These are phyloP conservation scores for Melanargia galathea DNA, from an alignment of 2,888 invertebrate species.

Conservation along the genomic window DNA sequence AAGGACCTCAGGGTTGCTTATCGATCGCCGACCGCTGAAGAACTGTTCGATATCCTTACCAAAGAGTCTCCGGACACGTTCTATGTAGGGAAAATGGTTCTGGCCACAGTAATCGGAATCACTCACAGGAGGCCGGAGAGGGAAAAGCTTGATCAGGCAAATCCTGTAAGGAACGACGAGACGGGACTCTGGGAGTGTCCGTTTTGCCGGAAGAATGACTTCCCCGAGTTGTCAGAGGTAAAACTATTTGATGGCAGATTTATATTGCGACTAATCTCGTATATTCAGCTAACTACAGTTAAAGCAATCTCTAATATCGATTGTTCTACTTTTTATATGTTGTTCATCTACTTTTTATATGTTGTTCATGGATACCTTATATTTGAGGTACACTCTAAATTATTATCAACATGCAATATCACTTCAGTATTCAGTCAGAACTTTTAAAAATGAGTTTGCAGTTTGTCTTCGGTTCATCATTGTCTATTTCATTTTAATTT, in stretches of 20 bases:
- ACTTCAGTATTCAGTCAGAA: too few relatives aligned
- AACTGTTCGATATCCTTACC: slow-evolving; percentile 96
- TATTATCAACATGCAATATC: too few relatives aligned
- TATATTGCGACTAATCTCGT: not conserved
- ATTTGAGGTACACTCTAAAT: too few relatives aligned
- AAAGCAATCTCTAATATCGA: too few relatives aligned
- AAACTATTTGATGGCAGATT: slow-evolving; percentile 26
- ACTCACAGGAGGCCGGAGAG: slow-evolving; percentile 94
- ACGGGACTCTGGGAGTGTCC: slow-evolving; percentile 99
- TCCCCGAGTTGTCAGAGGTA: slow-evolving; percentile 95
- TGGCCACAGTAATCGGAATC: slow-evolving; percentile 91
- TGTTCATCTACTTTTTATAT: too few relatives aligned
- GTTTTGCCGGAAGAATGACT: slow-evolving; percentile 97
- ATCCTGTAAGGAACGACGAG: slow-evolving; percentile 96
- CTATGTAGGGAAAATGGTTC: slow-evolving; percentile 92
- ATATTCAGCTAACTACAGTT: too few relatives aligned
- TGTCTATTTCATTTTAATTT: too few relatives aligned
- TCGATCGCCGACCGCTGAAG: slow-evolving; percentile 90
- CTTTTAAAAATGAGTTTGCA: too few relatives aligned
- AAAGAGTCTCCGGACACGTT: slow-evolving; percentile 98
- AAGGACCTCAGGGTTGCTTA: slow-evolving; percentile 93
- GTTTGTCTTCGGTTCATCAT: too few relatives aligned
- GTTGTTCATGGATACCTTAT: too few relatives aligned
- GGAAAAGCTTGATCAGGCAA: slow-evolving; percentile 97
- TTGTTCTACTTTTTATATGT: too few relatives aligned